A percentile compares a stretch with the other conserved stretches of the same genome.
phyloP scores from a whole-genome alignment of 2,797 vertebrate genomes.

The Tarsius wallacei region DNA sequence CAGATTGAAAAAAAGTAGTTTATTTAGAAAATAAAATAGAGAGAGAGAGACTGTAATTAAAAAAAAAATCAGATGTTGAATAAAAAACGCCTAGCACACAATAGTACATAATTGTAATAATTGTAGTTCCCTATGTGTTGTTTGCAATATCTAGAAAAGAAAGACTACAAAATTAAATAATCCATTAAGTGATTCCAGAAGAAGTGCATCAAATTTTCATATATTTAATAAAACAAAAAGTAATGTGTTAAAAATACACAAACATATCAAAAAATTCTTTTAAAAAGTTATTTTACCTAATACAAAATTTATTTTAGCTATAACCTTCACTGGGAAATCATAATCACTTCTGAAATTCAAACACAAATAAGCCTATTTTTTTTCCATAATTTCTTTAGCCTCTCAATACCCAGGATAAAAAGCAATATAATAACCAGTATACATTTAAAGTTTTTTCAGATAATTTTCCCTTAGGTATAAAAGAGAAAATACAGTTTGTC shows the following conservation, averaged over 20 bases:
- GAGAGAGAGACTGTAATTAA: too few relatives aligned
- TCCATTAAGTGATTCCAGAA: background rate
- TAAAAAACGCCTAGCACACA: background rate
- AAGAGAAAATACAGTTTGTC: slow-evolving; percentile 84
- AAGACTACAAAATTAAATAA: background rate
- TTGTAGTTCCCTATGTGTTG: background rate
- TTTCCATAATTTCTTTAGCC: background rate
- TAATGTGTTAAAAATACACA: background rate
- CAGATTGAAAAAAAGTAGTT: too few relatives aligned
- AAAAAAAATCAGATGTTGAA: background rate
- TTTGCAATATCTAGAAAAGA: slow-evolving; percentile 1
- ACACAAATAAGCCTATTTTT: background rate
- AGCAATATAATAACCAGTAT: background rate
- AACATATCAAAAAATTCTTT: background rate
- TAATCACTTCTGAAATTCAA: slow-evolving; percentile 4
- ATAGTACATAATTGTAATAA: background rate
- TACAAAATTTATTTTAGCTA: background rate
- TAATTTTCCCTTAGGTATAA: slow-evolving; percentile 75
- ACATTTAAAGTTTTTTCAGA: background rate
- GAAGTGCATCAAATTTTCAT: background rate
- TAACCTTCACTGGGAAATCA: background rate
- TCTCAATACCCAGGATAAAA: background rate
- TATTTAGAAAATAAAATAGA: too few relatives aligned
- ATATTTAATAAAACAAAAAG: background rate
- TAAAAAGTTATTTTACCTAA: background rate